These are phyloP conservation scores for Harpalus rubripes DNA, from an alignment of 2,888 invertebrate genomes.

Conservation along the genomic window DNA sequence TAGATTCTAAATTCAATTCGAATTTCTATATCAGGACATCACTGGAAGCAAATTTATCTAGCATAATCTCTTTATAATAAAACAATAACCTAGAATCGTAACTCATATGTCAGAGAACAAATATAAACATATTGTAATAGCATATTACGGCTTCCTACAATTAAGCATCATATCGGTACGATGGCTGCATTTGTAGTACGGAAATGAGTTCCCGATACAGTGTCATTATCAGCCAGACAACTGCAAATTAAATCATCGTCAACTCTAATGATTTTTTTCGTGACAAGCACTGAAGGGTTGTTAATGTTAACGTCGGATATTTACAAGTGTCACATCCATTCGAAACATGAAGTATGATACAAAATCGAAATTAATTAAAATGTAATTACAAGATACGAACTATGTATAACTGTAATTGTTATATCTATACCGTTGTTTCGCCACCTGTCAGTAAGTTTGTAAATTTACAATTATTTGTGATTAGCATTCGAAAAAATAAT, in stretches of 20 bases:
- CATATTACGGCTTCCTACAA: background rate
- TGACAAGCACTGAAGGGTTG: too few species aligned
- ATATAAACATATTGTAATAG: background rate
- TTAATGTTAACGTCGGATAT: background rate
- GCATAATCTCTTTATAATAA: background rate
- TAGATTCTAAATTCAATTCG: too few species aligned
- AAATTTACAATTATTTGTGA: too few species aligned
- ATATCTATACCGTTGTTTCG: too few species aligned
- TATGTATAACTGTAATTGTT: too few species aligned
- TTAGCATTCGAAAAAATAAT: too few species aligned
- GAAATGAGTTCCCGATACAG: background rate
- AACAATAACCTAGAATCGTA: background rate
- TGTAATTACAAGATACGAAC: too few species aligned
- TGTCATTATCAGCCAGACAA: background rate
- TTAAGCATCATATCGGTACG: background rate
- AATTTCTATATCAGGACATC: too few species aligned
- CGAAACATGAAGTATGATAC: too few species aligned
- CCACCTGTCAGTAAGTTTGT: too few species aligned
- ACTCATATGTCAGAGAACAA: background rate
- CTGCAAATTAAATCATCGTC: background rate
- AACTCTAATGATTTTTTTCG: too few species aligned
- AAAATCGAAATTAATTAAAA: too few species aligned
- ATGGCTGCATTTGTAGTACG: background rate
- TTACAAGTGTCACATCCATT: background rate
- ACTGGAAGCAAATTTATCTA: background rate